Evolutionary conservation across 2,888 invertebrate genomes (phyloP), one percentile per base, ranked within the genome.

Genomic region (Troides oblongomaculatus): DNA sequence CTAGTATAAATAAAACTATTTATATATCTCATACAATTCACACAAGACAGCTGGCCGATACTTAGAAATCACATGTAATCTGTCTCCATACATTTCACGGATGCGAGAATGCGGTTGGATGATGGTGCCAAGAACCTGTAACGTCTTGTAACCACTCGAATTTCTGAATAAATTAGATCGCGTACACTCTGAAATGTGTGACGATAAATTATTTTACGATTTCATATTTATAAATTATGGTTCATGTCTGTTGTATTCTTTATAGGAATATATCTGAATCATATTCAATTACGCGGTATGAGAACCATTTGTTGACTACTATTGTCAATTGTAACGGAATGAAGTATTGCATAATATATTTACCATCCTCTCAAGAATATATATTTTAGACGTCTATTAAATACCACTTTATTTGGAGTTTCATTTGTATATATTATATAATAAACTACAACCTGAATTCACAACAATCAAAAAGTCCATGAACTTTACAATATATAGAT

Each of bases 81-180:
- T 43, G 43, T 64, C 56, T 66, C 66, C 21, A 17, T 64, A 30
- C 59, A 43, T 70, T 36, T 58, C 43, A 7, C 18, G 21, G 66
- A 66, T 61, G 53, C 25, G 18, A 64, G 78, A 76, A 78, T 78
- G 78, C 72, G 71, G 73, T 67, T 68, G 69, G 70, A 39, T 65
- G 17, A 67, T 60, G 72, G 66, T 78, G 78, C 78, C 79, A 78
- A 79, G 73, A 74, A 62, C 67, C 66, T 75, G 75, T 76, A 72
- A 30, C 70, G 69, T 74, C 69, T 36, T 71, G 72, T 77, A 70
- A 63, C 66, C 60, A n/a, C 53, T 50, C 62, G 61, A 72, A 74
- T 66, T 61, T 64, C 68, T 66, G 39, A 17, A 66, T 70, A 61
- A 69, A 64, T 66, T 60, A 60, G 46, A 60, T 43, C 56, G 30